phyloP scores from a whole-genome alignment of 2,888 invertebrate genomes.

The Pelosia muscerda region DNA sequence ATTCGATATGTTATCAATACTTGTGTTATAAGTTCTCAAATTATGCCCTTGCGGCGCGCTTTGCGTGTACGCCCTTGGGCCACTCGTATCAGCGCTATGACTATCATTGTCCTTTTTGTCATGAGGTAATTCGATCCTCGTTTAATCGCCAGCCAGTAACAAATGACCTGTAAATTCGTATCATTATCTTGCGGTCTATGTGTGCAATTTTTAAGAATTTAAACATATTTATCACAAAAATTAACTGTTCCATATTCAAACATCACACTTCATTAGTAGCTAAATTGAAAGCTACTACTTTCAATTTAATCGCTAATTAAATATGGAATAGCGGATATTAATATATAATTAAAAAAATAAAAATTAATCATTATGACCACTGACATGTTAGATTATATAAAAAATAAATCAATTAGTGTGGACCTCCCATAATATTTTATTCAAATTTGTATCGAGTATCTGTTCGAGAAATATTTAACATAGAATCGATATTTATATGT shows the following conservation, averaged over 20 bases:
- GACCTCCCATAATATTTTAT: constrained; percentile 58
- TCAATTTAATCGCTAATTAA: constrained; percentile 4
- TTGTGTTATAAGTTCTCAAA: too few relatives aligned
- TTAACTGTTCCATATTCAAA: background rate
- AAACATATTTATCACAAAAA: background rate
- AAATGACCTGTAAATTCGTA: too few relatives aligned
- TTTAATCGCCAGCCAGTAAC: too few relatives aligned
- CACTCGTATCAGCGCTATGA: too few relatives aligned
- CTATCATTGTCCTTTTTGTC: too few relatives aligned
- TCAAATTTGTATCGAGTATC: constrained; percentile 55
- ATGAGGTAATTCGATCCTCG: too few relatives aligned
- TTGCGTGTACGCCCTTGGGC: too few relatives aligned
- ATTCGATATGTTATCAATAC: too few relatives aligned
- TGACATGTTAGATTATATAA: constrained; percentile 40
- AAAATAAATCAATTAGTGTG: constrained; percentile 53
- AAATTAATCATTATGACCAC: constrained; percentile 40
- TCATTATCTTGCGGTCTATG: too few relatives aligned
- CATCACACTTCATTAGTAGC: background rate
- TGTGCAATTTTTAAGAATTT: too few relatives aligned
- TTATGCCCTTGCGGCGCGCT: too few relatives aligned
- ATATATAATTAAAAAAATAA: constrained; percentile 38
- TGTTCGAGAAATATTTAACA: constrained; percentile 61
- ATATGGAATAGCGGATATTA: constrained; percentile 14
- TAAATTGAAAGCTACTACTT: background rate
- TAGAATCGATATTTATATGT: constrained; percentile 63